These are phyloP conservation scores for Rambutsinella grinnellia DNA, from an alignment of 2,888 invertebrate species.

Conservation along the genomic window DNA sequence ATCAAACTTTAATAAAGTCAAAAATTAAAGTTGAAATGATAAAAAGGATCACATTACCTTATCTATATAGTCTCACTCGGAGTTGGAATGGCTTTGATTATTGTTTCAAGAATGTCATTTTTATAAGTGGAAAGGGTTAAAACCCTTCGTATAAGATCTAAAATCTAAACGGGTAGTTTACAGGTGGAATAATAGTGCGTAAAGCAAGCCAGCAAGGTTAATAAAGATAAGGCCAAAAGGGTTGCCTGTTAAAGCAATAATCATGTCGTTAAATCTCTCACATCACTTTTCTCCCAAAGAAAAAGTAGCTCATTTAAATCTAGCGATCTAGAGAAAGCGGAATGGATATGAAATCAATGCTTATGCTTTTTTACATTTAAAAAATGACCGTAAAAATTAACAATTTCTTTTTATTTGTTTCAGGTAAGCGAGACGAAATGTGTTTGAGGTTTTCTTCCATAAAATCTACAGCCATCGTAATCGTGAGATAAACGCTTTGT, in stretches of 20 bases:
- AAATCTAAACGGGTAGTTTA: too few relatives aligned
- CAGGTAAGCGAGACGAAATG: slow-evolving; percentile 34
- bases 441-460: not conserved
- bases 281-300: not conserved
- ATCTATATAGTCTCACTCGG: slow-evolving; percentile 40
- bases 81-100: slow-evolving; percentile 40
- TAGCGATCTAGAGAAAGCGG: slow-evolving; percentile 33
- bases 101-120: slow-evolving; percentile 15
- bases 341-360: too few relatives aligned
- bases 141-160: too few relatives aligned
- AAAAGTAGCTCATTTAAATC: slow-evolving; percentile 36
- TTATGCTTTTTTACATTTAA: too few relatives aligned
- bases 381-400: slow-evolving; percentile 53
- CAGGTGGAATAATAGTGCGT: too few relatives aligned
- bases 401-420: slow-evolving; percentile 44
- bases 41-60: slow-evolving; percentile 38
- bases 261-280: slow-evolving; percentile 11
- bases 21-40: slow-evolving; percentile 24
- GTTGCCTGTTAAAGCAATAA: slow-evolving; percentile 22
- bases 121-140: too few relatives aligned
- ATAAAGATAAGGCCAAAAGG: too few relatives aligned
- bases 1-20: slow-evolving; percentile 7
- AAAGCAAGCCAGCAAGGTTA: too few relatives aligned
- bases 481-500: slow-evolving; percentile 12
- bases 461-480: not conserved